phyloP scores from a whole-genome alignment of 2,888 invertebrate species.

The Melanostoma scalare region DNA sequence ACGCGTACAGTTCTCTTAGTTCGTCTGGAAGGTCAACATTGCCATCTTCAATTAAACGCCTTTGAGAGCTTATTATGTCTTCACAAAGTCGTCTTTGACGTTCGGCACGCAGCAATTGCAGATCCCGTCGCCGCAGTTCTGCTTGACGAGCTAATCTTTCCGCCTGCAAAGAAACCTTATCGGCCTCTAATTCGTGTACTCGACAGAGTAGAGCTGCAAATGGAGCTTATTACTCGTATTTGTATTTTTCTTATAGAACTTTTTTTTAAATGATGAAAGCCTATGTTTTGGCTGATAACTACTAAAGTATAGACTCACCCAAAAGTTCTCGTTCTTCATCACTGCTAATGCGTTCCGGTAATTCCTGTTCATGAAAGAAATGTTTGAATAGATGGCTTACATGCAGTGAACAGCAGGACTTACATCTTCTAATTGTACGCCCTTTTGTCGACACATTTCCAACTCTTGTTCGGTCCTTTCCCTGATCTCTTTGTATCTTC shows the following conservation, averaged over 20 bases:
- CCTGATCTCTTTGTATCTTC: constrained; percentile 89
- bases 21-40: constrained; percentile 88
- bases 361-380: constrained; percentile 83
- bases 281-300: too few species aligned
- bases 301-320: constrained; percentile 52
- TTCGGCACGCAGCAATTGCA: constrained; percentile 91
- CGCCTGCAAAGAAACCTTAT: constrained; percentile 95
- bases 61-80: constrained; percentile 94
- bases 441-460: constrained; percentile 89
- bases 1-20: constrained; percentile 89
- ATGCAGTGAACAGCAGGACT: constrained; percentile 73
- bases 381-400: background rate
- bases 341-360: constrained; percentile 92
- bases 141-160: constrained; percentile 93
- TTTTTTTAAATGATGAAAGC: too few species aligned
- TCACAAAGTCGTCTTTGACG: constrained; percentile 93
- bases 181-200: constrained; percentile 96
- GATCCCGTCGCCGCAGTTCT: constrained; percentile 91
- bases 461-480: constrained; percentile 91
- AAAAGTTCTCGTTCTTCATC: constrained; percentile 94
- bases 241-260: too few species aligned
- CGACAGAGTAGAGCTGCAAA: constrained; percentile 90
- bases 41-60: constrained; percentile 91
- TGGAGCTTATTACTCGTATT: constrained; percentile 77
- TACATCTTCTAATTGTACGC: constrained; percentile 92